These are phyloP conservation scores for Meloe dianella DNA, from an alignment of 2,888 invertebrate species.

Conservation along the genomic window DNA sequence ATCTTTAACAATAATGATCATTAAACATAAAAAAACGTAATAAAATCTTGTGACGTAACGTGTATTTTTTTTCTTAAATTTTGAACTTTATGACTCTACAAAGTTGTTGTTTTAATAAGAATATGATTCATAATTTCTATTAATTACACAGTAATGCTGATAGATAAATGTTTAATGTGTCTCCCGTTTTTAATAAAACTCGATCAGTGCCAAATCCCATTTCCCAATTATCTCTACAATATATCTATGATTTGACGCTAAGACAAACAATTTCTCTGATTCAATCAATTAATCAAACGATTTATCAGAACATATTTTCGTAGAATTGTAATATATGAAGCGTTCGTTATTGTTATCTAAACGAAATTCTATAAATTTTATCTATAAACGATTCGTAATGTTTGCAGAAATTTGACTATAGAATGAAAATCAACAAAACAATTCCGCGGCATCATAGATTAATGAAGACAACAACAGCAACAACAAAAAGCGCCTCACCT, in stretches of 20 bases:
- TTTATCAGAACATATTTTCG: not conserved
- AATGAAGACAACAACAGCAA: not conserved
- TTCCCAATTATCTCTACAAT: not conserved
- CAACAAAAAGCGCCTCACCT: slow-evolving; percentile 17
- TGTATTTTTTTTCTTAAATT: not conserved
- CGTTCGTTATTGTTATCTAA: no score
- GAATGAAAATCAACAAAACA: no score
- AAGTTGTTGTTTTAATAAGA: not conserved
- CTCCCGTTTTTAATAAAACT: no score
- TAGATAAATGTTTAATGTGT: not conserved
- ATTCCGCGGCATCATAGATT: no score
- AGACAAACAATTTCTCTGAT: not conserved
- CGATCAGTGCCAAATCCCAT: no score
- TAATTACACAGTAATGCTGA: slow-evolving; percentile 4
- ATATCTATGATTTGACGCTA: not conserved
- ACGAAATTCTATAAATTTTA: no score
- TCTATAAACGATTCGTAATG: not conserved
- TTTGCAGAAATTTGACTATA: not conserved
- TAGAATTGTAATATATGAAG: not conserved
- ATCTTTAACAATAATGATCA: not conserved
- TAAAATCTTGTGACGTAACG: not conserved
- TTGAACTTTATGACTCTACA: not conserved
- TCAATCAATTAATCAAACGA: not conserved
- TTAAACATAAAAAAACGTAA: not conserved
- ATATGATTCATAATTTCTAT: not conserved